Evolutionary conservation across 2,113 vertebrate genomes (phyloP).

Genomic region (Onychostoma macrolepis): DNA sequence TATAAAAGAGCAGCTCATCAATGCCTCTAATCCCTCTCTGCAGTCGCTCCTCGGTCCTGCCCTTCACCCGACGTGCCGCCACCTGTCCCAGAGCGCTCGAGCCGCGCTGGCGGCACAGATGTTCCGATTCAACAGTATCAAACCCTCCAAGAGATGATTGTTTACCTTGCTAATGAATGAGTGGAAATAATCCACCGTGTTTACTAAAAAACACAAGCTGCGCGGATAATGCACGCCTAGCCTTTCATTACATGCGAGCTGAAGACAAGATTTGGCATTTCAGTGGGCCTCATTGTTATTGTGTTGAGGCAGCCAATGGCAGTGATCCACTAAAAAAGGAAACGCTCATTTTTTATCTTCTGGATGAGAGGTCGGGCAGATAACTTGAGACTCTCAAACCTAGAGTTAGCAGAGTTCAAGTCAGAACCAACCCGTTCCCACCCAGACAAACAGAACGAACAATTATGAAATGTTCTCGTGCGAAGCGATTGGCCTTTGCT

Average conservation of each 20-base stretch:
- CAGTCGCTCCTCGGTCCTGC: slow-evolving; percentile 54
- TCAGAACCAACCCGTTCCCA: slow-evolving; percentile 39
- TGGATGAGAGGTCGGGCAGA: slow-evolving; percentile 17
- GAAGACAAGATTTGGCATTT: slow-evolving; percentile 63
- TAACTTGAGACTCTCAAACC: slow-evolving; percentile 11
- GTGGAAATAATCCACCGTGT: slow-evolving; percentile 62
- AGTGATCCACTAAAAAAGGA: slow-evolving; percentile 20
- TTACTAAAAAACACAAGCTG: slow-evolving; percentile 63
- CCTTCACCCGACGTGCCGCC: slow-evolving; percentile 61
- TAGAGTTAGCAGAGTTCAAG: slow-evolving; percentile 37
- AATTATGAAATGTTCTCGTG: slow-evolving; percentile 64
- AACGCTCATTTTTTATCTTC: slow-evolving; percentile 25
- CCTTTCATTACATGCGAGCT: slow-evolving; percentile 64
- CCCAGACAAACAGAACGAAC: slow-evolving; percentile 34
- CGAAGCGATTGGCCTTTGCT: slow-evolving; percentile 25
- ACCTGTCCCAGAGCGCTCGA: slow-evolving; percentile 55
- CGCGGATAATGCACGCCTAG: slow-evolving; percentile 60
- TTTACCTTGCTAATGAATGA: slow-evolving; percentile 67
- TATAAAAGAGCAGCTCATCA: slow-evolving; percentile 54
- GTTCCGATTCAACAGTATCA: slow-evolving; percentile 44
- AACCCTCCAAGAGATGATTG: slow-evolving; percentile 62
- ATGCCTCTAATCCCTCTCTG: slow-evolving; percentile 61
- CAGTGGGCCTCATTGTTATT: slow-evolving; percentile 57
- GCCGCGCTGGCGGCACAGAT: slow-evolving; percentile 23
- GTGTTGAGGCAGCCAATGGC: slow-evolving; percentile 21